phyloP scores from a whole-genome alignment of 2,888 invertebrate species.

The Acleris sparsana region DNA sequence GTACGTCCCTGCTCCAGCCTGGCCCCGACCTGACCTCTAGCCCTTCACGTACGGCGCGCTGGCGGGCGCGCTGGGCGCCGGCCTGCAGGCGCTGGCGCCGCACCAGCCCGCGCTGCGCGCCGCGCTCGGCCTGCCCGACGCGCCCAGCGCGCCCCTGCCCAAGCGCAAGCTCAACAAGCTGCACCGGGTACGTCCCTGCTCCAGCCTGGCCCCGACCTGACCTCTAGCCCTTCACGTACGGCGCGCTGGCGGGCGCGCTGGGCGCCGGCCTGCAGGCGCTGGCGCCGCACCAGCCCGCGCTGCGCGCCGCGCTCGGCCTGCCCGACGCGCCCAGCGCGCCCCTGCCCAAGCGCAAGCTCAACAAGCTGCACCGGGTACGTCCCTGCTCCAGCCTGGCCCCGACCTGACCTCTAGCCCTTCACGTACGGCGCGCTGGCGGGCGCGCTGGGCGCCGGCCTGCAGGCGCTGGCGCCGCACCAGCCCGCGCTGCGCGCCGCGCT shows the following conservation, averaged over 20 bases:
- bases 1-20: no score
- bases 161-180: slow-evolving; percentile 85
- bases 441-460: no score
- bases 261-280: slow-evolving; percentile 90
- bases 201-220: no score
- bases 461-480: no score
- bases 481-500: no score
- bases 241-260: slow-evolving; percentile 88
- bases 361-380: slow-evolving; percentile 92
- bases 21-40: no score
- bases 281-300: slow-evolving; percentile 88
- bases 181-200: slow-evolving; percentile 93
- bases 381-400: no score
- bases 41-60: slow-evolving; percentile 92
- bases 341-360: slow-evolving; percentile 74
- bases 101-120: slow-evolving; percentile 85
- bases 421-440: no score
- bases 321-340: slow-evolving; percentile 74
- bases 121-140: slow-evolving; percentile 87
- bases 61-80: slow-evolving; percentile 86
- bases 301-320: slow-evolving; percentile 88
- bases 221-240: no score
- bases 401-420: no score
- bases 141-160: slow-evolving; percentile 78
- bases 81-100: slow-evolving; percentile 91